Evolutionary conservation across 2,113 vertebrate genomes (phyloP).

Genomic region (Gadus macrocephalus): DNA sequence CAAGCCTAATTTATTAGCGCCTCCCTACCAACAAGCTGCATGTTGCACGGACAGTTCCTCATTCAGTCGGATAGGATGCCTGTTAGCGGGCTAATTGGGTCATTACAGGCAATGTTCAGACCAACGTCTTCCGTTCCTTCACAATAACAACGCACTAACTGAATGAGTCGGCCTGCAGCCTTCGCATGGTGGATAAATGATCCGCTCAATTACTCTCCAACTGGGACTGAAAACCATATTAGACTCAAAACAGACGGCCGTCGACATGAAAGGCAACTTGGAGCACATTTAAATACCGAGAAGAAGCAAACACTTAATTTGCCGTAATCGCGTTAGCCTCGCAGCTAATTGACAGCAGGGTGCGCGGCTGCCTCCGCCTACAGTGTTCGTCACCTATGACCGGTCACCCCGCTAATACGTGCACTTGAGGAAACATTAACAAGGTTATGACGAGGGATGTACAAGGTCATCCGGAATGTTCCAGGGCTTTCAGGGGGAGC

Average conservation of each 20-base stretch:
- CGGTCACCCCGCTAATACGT: conserved; percentile 52
- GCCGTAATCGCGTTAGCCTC: conserved; percentile 54
- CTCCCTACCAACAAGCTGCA: conserved; percentile 51
- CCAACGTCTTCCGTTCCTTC: conserved; percentile 77
- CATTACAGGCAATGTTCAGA: conserved; percentile 68
- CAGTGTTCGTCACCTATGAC: conserved; percentile 49
- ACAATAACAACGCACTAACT: conserved; percentile 75
- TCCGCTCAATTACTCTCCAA: conserved; percentile 72
- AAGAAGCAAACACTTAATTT: conserved; percentile 75
- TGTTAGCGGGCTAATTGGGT: conserved; percentile 70
- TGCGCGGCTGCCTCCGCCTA: conserved; percentile 52
- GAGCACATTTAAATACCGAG: conserved; percentile 74
- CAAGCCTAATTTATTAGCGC: neutral
- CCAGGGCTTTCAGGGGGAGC: conserved; percentile 4
- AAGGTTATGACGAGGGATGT: conserved; percentile 25
- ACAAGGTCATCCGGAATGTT: conserved; percentile 46
- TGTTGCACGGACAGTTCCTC: conserved; percentile 57
- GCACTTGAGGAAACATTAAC: conserved; percentile 59
- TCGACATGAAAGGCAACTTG: conserved; percentile 75
- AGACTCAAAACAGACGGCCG: conserved; percentile 69
- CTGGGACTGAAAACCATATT: conserved; percentile 71
- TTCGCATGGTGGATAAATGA: conserved; percentile 68
- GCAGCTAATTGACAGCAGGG: conserved; percentile 69
- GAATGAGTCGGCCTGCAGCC: conserved; percentile 67
- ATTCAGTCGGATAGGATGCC: conserved; percentile 52